These are phyloP conservation scores for Macrobrachium rosenbergii DNA, from an alignment of 1,140 invertebrate species.

Conservation along the genomic window DNA sequence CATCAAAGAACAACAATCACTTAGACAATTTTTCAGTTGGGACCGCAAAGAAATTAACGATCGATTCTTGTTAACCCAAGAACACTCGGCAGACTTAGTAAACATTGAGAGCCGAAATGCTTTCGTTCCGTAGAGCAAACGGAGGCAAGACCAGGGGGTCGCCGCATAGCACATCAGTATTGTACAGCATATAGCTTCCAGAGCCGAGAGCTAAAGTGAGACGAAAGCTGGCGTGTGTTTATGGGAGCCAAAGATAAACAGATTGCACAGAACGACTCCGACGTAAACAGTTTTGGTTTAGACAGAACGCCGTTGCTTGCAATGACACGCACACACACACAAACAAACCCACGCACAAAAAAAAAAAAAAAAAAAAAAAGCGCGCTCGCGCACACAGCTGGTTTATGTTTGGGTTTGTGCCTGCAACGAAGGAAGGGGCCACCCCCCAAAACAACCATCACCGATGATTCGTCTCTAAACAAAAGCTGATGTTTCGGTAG, in stretches of 20 bases:
- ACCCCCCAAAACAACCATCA: not conserved
- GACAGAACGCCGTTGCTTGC: slow-evolving; percentile 29
- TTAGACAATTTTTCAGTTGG: too few relatives aligned
- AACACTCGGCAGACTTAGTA: too few relatives aligned
- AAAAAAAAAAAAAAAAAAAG: not conserved
- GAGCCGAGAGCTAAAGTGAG: slow-evolving; percentile 19
- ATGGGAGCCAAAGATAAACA: slow-evolving; percentile 32
- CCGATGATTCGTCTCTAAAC: not conserved
- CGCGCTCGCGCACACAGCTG: not conserved
- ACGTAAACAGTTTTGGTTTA: slow-evolving; percentile 51
- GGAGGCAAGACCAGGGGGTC: not conserved
- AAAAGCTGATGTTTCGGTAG: not conserved
- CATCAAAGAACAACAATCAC: too few relatives aligned
- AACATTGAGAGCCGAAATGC: too few relatives aligned
- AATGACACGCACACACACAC: slow-evolving; percentile 20
- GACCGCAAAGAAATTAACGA: too few relatives aligned
- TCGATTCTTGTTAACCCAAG: too few relatives aligned
- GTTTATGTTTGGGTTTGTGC: slow-evolving; percentile 10
- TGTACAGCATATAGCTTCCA: slow-evolving; percentile 28
- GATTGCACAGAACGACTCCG: slow-evolving; percentile 25
- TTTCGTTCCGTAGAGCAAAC: too few relatives aligned
- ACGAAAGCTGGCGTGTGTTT: slow-evolving; percentile 20
- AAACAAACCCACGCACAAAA: not conserved
- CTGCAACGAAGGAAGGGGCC: too few relatives aligned
- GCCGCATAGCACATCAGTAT: not conserved